Conservation (phyloP, 2,113 vertebrate species). For the Phaethon lepturus region DNA sequence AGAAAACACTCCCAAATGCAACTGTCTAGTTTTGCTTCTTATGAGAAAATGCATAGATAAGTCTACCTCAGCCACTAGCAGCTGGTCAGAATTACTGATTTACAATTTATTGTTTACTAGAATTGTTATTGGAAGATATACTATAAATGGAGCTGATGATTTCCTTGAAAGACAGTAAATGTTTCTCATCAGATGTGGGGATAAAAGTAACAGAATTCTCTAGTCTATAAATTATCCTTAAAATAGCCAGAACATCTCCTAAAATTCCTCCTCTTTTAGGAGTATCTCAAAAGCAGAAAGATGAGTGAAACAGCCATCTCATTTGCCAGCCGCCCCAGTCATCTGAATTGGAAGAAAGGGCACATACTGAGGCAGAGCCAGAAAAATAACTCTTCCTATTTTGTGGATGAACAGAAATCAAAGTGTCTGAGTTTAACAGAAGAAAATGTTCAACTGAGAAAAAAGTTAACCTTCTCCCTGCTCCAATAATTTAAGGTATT, state of each 20-base stretch:
- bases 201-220: background rate
- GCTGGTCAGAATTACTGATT: background rate
- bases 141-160: background rate
- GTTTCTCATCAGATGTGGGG: background rate
- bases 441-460: background rate
- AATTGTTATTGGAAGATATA: background rate
- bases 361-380: background rate
- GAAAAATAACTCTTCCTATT: background rate
- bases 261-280: background rate
- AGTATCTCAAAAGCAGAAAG: background rate
- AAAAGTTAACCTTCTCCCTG: background rate
- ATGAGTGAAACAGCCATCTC: background rate
- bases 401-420: background rate
- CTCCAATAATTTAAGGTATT: background rate
- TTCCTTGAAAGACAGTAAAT: background rate
- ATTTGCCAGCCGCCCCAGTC: background rate
- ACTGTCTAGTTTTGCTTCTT: background rate
- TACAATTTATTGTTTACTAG: background rate
- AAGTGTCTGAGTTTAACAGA: background rate
- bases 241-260: background rate
- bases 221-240: background rate
- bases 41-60: background rate
- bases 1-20: background rate
- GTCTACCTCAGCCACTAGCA: background rate
- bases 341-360: background rate